These are phyloP conservation scores for Albula goreensis DNA, from an alignment of 2,113 vertebrate genomes.

Conservation along the genomic window DNA sequence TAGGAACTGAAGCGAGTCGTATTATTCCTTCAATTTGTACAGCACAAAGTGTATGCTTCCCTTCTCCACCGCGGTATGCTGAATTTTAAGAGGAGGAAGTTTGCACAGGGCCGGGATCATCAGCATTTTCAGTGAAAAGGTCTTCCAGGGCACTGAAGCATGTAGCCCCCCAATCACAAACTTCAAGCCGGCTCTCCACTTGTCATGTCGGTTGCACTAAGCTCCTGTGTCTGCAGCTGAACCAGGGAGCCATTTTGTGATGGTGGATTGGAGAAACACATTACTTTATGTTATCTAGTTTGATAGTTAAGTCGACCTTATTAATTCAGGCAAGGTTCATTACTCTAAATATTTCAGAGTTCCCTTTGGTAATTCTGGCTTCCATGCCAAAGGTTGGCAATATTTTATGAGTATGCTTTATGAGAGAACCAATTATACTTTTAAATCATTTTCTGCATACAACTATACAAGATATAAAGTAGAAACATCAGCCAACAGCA, in stretches of 20 bases:
- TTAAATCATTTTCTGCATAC: neutral
- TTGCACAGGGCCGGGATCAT: neutral
- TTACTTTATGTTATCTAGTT: neutral
- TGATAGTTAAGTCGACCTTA: neutral
- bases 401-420: neutral
- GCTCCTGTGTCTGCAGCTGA: neutral
- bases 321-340: neutral
- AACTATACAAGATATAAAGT: neutral
- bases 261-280: neutral
- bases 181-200: neutral
- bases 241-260: neutral
- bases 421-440: neutral
- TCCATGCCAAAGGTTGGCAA: neutral
- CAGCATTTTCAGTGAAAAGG: neutral
- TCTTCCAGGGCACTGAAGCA: neutral
- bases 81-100: neutral
- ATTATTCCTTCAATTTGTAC: neutral
- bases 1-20: neutral
- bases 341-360: neutral
- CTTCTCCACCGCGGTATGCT: neutral
- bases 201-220: neutral
- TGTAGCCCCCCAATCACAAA: neutral
- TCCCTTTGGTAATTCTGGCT: neutral
- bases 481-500: neutral
- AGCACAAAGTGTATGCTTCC: neutral